phyloP scores from a whole-genome alignment of 1,140 invertebrate species.

The Manduca sexta region DNA sequence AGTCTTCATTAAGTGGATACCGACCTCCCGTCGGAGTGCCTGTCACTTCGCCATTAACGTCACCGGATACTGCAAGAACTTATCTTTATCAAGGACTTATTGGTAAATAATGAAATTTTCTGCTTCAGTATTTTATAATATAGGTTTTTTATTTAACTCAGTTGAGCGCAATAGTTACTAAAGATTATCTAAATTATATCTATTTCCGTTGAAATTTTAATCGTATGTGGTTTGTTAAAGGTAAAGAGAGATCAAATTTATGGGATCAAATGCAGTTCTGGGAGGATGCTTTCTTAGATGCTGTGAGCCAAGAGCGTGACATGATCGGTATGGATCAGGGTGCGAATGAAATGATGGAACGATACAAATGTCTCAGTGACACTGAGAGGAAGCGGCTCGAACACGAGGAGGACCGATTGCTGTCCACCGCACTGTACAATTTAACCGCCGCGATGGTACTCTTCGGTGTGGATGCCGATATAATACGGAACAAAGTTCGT shows the following conservation, averaged over 20 bases:
- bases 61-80: conserved; percentile 88
- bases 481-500: conserved; percentile 93
- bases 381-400: conserved; percentile 96
- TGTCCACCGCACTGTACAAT: conserved; percentile 97
- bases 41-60: conserved; percentile 86
- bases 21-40: conserved; percentile 92
- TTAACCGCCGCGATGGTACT: conserved; percentile 97
- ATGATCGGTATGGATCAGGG: conserved; percentile 99
- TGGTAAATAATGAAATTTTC: conserved; percentile 63
- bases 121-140: too few relatives aligned
- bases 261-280: conserved; percentile 99
- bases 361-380: conserved; percentile 95
- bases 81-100: conserved; percentile 93
- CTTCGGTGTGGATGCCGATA: conserved; percentile 90
- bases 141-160: too few relatives aligned
- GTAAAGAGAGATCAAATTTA: conserved; percentile 82
- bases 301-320: conserved; percentile 98
- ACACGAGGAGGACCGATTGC: conserved; percentile 96
- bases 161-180: too few relatives aligned
- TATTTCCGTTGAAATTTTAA: too few relatives aligned
- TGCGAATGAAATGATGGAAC: conserved; percentile 99
- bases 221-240: conserved; percentile 39
- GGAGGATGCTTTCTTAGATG: conserved; percentile 99
- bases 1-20: conserved; percentile 91
- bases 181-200: too few relatives aligned